Conservation (phyloP, 2,797 vertebrate species). For the Bucorvus abyssinicus region DNA sequence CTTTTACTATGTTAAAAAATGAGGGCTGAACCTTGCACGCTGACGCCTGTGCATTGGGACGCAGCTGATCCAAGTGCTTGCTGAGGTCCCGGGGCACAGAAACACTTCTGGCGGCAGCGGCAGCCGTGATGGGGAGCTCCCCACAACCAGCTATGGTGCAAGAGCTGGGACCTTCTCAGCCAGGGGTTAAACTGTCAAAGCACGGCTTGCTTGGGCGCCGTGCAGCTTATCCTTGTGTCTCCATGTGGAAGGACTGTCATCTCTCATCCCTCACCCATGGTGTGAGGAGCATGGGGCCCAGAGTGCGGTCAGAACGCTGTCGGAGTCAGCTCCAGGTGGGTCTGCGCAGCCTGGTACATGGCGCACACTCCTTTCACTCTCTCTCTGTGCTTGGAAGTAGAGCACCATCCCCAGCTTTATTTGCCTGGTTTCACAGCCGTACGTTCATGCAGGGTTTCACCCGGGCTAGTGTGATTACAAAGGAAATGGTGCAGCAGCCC, state of each 20-base stretch:
- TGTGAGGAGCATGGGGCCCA: rapidly evolving
- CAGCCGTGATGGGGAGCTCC: neutral
- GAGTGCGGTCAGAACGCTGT: neutral
- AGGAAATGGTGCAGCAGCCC: constrained; percentile 27
- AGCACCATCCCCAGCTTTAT: neutral
- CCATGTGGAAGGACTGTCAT: neutral
- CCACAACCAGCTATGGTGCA: neutral
- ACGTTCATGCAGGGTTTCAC: neutral
- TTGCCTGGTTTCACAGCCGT: neutral
- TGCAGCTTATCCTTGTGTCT: neutral
- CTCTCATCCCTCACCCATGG: neutral
- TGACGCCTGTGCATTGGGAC: neutral
- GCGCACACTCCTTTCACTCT: neutral
- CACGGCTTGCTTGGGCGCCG: neutral
- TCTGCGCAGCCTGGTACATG: neutral
- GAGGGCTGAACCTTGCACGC: neutral
- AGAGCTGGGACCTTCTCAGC: neutral
- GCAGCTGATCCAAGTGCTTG: neutral
- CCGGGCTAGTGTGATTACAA: neutral
- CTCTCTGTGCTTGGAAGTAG: neutral
- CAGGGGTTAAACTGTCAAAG: neutral
- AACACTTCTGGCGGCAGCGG: neutral
- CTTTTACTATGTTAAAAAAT: neutral
- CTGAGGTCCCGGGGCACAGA: neutral
- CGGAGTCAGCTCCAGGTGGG: neutral